Percentiles rank a stretch among this genome's conserved stretches.
Evolutionary conservation across 2,888 invertebrate genomes (phyloP).

Genomic region (Stenoptilia bipunctidactyla): DNA sequence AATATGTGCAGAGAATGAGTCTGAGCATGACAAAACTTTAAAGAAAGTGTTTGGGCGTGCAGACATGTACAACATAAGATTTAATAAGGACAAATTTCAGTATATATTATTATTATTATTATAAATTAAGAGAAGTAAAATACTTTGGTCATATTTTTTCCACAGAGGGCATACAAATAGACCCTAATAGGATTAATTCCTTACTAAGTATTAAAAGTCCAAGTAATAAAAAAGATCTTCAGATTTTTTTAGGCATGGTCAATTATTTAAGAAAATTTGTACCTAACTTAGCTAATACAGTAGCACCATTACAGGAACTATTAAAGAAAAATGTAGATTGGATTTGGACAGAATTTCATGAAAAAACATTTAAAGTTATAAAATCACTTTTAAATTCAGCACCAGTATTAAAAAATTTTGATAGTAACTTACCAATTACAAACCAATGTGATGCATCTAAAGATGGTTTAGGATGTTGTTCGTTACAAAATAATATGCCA

Average conservation of each 20-base stretch:
- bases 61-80: conserved; percentile 20
- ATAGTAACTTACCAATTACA: no score
- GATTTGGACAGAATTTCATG: no score
- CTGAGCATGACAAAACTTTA: conserved; percentile 11
- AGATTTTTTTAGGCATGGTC: conserved; percentile 15
- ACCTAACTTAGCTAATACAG: conserved; percentile 9
- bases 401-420: no score
- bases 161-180: conserved; percentile 10
- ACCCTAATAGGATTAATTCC: conserved; percentile 7
- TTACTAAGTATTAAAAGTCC: conserved; percentile 2
- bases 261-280: conserved; percentile 8
- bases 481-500: no score
- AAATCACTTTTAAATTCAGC: no score
- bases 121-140: conserved; percentile 18
- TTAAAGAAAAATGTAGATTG: conserved; percentile 15
- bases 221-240: conserved; percentile 14
- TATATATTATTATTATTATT: no score
- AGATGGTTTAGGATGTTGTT: no score
- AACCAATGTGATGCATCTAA: no score
- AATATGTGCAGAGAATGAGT: conserved; percentile 3
- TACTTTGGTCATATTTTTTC: conserved; percentile 20
- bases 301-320: conserved; percentile 6
- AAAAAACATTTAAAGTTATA: no score
- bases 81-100: conserved; percentile 15
- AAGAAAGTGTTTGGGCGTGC: conserved; percentile 18